These are phyloP conservation scores for Mesoligia furuncula DNA, from an alignment of 2,888 invertebrate genomes.

Conservation along the genomic window DNA sequence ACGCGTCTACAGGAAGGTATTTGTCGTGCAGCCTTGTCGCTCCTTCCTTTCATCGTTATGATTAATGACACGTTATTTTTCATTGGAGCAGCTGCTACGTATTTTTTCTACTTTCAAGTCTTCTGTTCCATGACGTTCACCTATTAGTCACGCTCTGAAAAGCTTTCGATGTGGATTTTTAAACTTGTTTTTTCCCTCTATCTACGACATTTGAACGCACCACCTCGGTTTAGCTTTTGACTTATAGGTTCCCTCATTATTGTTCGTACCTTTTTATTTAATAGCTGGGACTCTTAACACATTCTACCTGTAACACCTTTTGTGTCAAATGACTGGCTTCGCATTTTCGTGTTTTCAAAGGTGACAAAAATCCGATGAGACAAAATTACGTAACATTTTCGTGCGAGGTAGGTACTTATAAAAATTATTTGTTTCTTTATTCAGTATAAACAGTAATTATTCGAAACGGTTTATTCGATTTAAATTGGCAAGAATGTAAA, in stretches of 20 bases:
- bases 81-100: constrained; percentile 87
- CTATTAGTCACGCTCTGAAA: constrained; percentile 87
- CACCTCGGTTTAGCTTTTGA: constrained; percentile 68
- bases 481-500: constrained; percentile 27
- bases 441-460: neutral
- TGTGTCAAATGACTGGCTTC: constrained; percentile 50
- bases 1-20: constrained; percentile 81
- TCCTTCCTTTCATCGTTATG: constrained; percentile 87
- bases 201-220: constrained; percentile 72
- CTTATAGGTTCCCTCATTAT: constrained; percentile 69
- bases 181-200: constrained; percentile 75
- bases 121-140: constrained; percentile 84
- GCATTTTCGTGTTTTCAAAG: constrained; percentile 43
- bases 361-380: constrained; percentile 41
- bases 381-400: constrained; percentile 20
- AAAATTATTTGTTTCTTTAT: constrained; percentile 11
- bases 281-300: constrained; percentile 54
- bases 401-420: constrained; percentile 24
- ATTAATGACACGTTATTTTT: constrained; percentile 89
- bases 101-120: constrained; percentile 86
- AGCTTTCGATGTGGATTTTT: constrained; percentile 82
- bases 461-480: constrained; percentile 8
- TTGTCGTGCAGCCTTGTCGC: constrained; percentile 85
- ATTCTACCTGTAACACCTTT: constrained; percentile 54
- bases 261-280: constrained; percentile 65